These are phyloP conservation scores for Drosophila nigritarsus DNA, from an alignment of 2,888 invertebrate genomes.

Conservation along the genomic window DNA sequence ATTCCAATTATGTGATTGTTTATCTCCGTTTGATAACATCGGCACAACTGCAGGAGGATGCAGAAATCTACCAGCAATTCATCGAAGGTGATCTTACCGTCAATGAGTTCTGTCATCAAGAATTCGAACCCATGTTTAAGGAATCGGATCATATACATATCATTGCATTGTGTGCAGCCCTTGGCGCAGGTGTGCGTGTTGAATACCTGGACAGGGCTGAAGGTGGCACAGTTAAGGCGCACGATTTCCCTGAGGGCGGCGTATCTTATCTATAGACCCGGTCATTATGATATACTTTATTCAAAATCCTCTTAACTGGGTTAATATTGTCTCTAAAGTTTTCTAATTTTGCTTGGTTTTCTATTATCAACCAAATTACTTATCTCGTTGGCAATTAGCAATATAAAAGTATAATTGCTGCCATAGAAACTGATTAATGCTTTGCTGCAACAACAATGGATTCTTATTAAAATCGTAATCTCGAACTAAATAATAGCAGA, in stretches of 20 bases:
- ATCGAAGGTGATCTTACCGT: slow-evolving; percentile 97
- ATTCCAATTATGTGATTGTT: slow-evolving; percentile 97
- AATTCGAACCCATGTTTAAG: slow-evolving; percentile 85
- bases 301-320: slow-evolving; percentile 85
- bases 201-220: slow-evolving; percentile 98
- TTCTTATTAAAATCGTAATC: background rate
- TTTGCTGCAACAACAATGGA: background rate
- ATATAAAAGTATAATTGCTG: background rate
- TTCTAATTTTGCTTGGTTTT: background rate
- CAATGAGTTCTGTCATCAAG: slow-evolving; percentile 95
- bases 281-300: slow-evolving; percentile 99
- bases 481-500: background rate
- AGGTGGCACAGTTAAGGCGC: slow-evolving; percentile 92
- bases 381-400: background rate
- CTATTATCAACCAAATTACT: slow-evolving; percentile 8
- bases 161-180: slow-evolving; percentile 95
- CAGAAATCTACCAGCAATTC: slow-evolving; percentile 97
- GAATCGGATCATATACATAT: slow-evolving; percentile 99
- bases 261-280: slow-evolving; percentile 97
- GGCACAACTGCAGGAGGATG: slow-evolving; percentile 96
- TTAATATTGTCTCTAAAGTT: background rate
- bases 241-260: slow-evolving; percentile 96
- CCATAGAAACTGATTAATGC: background rate
- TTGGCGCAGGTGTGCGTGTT: slow-evolving; percentile 95
- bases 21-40: slow-evolving; percentile 96